phyloP scores from a whole-genome alignment of 2,888 invertebrate species.

The Caenorhabditis zanzibari region DNA sequence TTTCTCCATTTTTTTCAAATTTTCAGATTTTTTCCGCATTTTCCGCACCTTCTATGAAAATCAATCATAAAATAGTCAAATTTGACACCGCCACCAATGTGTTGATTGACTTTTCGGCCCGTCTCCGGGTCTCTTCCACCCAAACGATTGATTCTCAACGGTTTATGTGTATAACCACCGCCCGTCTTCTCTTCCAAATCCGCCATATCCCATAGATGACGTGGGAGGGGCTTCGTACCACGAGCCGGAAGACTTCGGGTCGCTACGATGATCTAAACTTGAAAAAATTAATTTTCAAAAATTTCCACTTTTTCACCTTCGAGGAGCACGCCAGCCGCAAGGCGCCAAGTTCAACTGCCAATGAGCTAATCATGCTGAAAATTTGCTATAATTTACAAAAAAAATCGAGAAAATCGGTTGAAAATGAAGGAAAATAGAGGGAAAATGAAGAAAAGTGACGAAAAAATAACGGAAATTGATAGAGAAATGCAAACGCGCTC shows the following conservation, averaged over 20 bases:
- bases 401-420: background rate
- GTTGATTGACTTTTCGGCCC: conserved; percentile 81
- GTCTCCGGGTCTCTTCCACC: conserved; percentile 82
- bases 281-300: background rate
- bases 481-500: conserved; percentile 18
- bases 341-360: conserved; percentile 59
- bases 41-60: conserved; percentile 74
- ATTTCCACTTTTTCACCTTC: conserved; percentile 24
- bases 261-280: conserved; percentile 40
- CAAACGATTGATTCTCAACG: conserved; percentile 76
- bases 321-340: conserved; percentile 54
- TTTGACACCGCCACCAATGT: conserved; percentile 83
- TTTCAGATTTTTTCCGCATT: conserved; percentile 1
- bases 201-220: conserved; percentile 78
- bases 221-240: conserved; percentile 79
- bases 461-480: conserved; percentile 23
- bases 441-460: conserved; percentile 8
- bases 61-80: conserved; percentile 84
- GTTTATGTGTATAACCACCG: conserved; percentile 80
- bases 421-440: background rate
- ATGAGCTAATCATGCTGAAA: conserved; percentile 59
- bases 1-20: background rate
- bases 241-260: conserved; percentile 74
- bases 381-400: background rate
- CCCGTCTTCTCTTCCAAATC: conserved; percentile 78